phyloP scores from a whole-genome alignment of 1,140 invertebrate genomes.

The Cryptotermes secundus region DNA sequence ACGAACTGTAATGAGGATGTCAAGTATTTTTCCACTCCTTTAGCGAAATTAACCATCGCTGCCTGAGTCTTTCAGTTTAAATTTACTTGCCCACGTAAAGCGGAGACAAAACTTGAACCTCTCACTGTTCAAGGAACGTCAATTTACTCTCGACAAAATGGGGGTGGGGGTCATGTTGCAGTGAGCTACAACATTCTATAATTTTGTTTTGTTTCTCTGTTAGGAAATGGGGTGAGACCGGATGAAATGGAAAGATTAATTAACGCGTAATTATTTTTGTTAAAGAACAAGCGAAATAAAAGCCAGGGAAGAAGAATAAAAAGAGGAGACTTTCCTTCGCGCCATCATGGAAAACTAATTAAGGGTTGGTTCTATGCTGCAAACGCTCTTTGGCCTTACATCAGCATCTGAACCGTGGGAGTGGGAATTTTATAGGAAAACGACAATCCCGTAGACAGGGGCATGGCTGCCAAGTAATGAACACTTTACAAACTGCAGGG shows the following conservation, averaged over 20 bases:
- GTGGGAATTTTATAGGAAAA: neutral
- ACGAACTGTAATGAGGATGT: neutral
- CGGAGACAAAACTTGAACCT: neutral
- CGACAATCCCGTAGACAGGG: neutral
- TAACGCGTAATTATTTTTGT: slow-evolving; percentile 18
- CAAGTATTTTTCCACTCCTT: neutral
- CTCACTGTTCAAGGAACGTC: neutral
- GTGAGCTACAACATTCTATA: neutral
- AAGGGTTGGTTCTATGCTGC: neutral
- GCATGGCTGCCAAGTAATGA: too few relatives aligned
- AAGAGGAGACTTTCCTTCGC: neutral
- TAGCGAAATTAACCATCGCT: neutral
- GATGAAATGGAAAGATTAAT: slow-evolving; percentile 18
- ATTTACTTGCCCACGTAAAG: neutral
- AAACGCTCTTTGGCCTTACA: neutral
- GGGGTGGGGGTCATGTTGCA: neutral
- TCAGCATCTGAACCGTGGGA: neutral
- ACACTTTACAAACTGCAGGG: too few relatives aligned
- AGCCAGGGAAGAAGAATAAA: neutral
- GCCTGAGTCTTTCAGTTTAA: neutral
- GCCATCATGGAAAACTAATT: slow-evolving; percentile 9
- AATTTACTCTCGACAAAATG: neutral
- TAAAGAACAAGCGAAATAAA: neutral
- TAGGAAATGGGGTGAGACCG: neutral
- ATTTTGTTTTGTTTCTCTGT: slow-evolving; percentile 12